These are phyloP conservation scores for Myioborus melanocephalus DNA, from an alignment of 2,797 vertebrate species.

Conservation along the genomic window DNA sequence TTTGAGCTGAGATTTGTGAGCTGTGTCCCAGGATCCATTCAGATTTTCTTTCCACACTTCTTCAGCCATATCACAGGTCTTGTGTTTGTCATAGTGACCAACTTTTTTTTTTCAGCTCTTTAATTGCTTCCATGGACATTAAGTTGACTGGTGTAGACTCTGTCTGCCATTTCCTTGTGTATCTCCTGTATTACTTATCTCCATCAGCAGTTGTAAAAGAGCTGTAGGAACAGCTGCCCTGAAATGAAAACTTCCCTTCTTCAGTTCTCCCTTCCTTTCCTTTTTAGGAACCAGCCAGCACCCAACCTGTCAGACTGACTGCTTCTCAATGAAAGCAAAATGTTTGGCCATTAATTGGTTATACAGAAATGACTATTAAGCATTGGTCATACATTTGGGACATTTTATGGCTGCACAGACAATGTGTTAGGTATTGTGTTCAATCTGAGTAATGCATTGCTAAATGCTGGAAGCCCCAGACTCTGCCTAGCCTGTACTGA, in stretches of 20 bases:
- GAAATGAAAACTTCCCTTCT: neutral
- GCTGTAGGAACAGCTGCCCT: neutral
- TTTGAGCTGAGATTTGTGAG: neutral
- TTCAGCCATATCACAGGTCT: neutral
- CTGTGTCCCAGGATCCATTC: neutral
- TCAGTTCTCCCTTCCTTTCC: neutral
- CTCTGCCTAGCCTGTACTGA: neutral
- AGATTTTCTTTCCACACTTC: neutral
- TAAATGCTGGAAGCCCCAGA: neutral
- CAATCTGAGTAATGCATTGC: neutral
- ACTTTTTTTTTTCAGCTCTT: neutral
- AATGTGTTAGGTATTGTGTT: neutral
- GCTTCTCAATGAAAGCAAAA: neutral
- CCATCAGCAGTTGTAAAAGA: neutral
- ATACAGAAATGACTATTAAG: neutral
- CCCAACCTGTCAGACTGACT: neutral
- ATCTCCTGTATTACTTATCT: neutral
- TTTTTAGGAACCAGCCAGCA: neutral
- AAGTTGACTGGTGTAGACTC: neutral
- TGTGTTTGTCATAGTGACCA: neutral
- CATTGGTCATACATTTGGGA: neutral
- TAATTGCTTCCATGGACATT: neutral
- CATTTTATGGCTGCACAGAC: neutral
- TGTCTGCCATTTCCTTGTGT: neutral
- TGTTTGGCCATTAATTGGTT: neutral